Base-by-base conservation (phyloP, 1,140 invertebrate species). In the Achroia grisella region DNA sequence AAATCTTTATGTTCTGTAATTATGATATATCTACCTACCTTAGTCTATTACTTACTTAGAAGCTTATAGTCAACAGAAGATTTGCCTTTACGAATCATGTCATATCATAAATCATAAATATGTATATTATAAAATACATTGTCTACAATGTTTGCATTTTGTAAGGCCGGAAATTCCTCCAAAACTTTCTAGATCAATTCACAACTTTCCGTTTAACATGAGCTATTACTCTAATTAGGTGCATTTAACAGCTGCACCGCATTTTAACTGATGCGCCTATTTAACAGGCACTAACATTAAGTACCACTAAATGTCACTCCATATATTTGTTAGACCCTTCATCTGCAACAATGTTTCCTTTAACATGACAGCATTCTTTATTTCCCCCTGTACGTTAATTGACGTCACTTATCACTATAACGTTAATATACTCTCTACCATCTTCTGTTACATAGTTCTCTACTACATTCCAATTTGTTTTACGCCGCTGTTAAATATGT, bases 291-390 rank as follows among this genome's bases (percentile, higher is more conserved):
- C 54, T 51, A 57, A 62, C 52, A 47, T 69, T 73, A 73, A 75
- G 57, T 75, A 64, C 58, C 44, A 71, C 71, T 76, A 71, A 71
- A 70, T 65, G 70, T 80, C 68, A 68, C 61, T 48, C 63, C 58
- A 70, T 77, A 70, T 63, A 66, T 75, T 73, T 59, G 68, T 77
- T 68, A 74, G 62, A 54, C 42, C 48, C 62, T 54, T 52, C 48
- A 44, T 54, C 60, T 52, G 54, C 55, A 45, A 58, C 59, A 62
- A 42, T 46, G 58, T 56, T 46, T 50, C 48, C 50, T 58, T 64
- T 68, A 50, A 60, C 52, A 50, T 51, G 50, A 66, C 62, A 48
- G 58, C 33, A 40, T 58, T 60, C 58, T 72, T 65, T 66, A 56
- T 70, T 70, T 57, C 60, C 58, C 17, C 58, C 48, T 54, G 42